These are phyloP conservation scores for Muscina levida DNA, from an alignment of 2,888 invertebrate species.

Conservation along the genomic window DNA sequence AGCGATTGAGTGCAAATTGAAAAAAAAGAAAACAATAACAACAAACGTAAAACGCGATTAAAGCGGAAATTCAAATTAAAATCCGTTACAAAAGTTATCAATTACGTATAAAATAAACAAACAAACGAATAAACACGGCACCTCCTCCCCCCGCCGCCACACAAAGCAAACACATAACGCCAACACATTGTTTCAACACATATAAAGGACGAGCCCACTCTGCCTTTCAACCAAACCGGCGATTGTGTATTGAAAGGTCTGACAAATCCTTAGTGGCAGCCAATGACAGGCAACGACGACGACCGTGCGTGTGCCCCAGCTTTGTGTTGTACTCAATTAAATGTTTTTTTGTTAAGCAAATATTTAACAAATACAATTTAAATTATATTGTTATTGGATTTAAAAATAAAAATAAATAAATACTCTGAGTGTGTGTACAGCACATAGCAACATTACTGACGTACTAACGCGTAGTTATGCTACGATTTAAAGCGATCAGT, in stretches of 20 bases:
- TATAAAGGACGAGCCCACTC: constrained; percentile 5
- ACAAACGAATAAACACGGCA: constrained; percentile 39
- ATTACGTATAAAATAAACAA: constrained; percentile 54
- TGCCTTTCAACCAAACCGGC: neutral
- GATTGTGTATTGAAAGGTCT: neutral
- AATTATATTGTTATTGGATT: neutral
- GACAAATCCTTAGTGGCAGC: neutral
- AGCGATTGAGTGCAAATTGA: neutral
- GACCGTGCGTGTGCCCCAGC: no score
- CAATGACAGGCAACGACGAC: neutral
- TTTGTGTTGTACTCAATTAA: neutral
- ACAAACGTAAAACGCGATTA: constrained; percentile 10
- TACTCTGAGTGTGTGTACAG: neutral
- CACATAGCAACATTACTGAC: neutral
- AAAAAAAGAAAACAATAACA: constrained; percentile 28
- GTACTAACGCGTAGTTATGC: no score
- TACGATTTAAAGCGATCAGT: no score
- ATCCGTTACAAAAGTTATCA: constrained; percentile 53
- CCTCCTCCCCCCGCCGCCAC: no score
- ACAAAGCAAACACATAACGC: no score
- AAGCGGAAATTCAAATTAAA: constrained; percentile 43
- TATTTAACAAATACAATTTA: neutral
- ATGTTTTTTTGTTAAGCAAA: neutral
- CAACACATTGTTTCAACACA: neutral
- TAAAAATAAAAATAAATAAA: neutral